Base-by-base conservation (phyloP, 2,797 vertebrate genomes). In the Sarcoramphus papa region DNA sequence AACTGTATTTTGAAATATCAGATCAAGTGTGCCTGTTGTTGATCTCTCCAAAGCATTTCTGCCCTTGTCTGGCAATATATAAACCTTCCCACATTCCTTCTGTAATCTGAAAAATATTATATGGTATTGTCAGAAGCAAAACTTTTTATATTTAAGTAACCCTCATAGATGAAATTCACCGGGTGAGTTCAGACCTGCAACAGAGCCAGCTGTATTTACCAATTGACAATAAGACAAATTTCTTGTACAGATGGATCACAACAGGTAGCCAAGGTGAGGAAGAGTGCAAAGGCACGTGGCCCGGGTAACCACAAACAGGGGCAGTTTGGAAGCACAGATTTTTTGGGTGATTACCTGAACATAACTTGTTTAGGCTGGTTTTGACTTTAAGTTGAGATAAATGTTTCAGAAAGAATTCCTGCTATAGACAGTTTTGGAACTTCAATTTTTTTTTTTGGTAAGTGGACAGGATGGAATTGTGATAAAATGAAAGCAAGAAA, bases 231-330 rank as follows among this genome's bases (percentile, higher is more conserved):
- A 69, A 70, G 12, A 72, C 14, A 43, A 25, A 51, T 80, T 75
- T 79, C 11, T n/a, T 50, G 18, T 23, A 20, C 22, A 64, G 53
- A 45, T 64, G 23, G 45, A 77, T 59, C 17, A 43, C 40, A 69
- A 33, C 45, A 87, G 25, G 35, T 37, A 48, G 17, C 37, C 41
- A 81, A 77, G 40, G 41, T 54, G 9, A 88, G 84, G 31, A 86
- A 76, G 35, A 47, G 12, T 56, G 30, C 10, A 56, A 33, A 73
- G 1, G 7, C 7, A 54, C 0, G 0, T 35, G 43, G 41, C 33
- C 13, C 50, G 73, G 43, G 14, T 40, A 75, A 48, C 7, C n/a
- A 75, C 15, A 48, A 79, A 75, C 5, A 60, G 57, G 12, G 19
- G 17, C 20, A 37, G 14, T 50, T 35, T 37, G 20, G 41, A 78